A percentile compares a stretch with the other conserved stretches of the same genome.
phyloP scores from a whole-genome alignment of 2,797 vertebrate species.

The Remorina albescens region DNA sequence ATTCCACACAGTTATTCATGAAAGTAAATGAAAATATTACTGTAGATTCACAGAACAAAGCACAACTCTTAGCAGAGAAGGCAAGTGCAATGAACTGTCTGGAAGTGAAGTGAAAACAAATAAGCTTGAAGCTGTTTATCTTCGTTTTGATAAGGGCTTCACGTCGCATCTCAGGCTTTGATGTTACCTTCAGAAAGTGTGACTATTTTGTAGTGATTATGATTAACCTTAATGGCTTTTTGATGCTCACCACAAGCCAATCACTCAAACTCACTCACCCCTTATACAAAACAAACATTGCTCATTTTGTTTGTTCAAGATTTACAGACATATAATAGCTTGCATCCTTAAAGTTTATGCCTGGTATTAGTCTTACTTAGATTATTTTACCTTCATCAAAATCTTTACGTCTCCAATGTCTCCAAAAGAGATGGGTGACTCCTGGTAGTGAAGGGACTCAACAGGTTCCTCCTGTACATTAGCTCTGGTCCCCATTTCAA shows the following conservation, averaged over 20 bases:
- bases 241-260: not conserved
- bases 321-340: not conserved
- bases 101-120: conserved; percentile 35
- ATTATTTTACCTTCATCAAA: conserved; percentile 70
- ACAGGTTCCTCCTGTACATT: conserved; percentile 46
- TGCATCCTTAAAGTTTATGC: not conserved
- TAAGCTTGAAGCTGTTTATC: conserved; percentile 23
- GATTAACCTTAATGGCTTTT: not conserved
- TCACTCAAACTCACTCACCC: conserved; percentile 1
- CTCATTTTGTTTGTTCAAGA: not conserved
- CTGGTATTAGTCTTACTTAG: not conserved
- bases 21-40: conserved; percentile 50
- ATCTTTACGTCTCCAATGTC: conserved; percentile 58
- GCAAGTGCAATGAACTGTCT: conserved; percentile 3
- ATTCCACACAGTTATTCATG: conserved; percentile 61
- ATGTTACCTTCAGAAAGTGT: conserved; percentile 14
- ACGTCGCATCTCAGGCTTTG: not conserved
- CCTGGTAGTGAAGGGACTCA: conserved; percentile 52
- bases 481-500: conserved; percentile 44
- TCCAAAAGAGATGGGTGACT: conserved; percentile 41
- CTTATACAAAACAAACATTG: not conserved
- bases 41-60: conserved; percentile 30
- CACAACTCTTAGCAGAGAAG: conserved; percentile 14
- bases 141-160: conserved; percentile 24
- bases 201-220: not conserved